Evolutionary conservation across 2,797 vertebrate genomes (phyloP).

Genomic region (Uromys caudimaculatus): DNA sequence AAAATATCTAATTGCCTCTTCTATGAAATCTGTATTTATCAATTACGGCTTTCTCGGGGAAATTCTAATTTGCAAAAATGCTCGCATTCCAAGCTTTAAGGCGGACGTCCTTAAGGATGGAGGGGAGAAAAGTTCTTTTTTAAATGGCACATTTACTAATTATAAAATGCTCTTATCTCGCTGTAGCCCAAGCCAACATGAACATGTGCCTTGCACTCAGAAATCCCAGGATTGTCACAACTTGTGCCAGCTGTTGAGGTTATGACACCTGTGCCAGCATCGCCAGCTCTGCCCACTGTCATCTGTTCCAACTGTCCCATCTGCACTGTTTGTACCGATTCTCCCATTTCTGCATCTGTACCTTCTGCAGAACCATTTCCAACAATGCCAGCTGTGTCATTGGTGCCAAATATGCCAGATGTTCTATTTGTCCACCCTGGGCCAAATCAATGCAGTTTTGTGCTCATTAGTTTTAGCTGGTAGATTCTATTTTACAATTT

Average conservation of each 20-base stretch:
- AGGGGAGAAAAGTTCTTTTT: constrained; percentile 89
- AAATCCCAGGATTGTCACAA: constrained; percentile 99
- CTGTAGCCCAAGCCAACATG: constrained; percentile 95
- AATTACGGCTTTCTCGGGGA: constrained; percentile 88
- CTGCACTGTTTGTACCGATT: constrained; percentile 96
- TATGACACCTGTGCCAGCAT: constrained; percentile 99
- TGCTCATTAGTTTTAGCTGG: constrained; percentile 98
- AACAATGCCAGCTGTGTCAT: constrained; percentile 95
- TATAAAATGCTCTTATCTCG: constrained; percentile 94
- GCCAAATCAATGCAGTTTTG: constrained; percentile 98
- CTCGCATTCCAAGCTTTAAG: constrained; percentile 89
- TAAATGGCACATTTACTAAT: constrained; percentile 94
- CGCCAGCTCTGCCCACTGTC: constrained; percentile 98
- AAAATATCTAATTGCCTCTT: constrained; percentile 88
- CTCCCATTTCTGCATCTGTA: constrained; percentile 99
- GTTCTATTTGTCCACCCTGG: constrained; percentile 98
- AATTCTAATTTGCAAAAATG: constrained; percentile 89
- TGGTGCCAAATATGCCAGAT: constrained; percentile 99
- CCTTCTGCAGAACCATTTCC: constrained; percentile 96
- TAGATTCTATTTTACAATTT: constrained; percentile 93
- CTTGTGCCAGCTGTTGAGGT: constrained; percentile 99
- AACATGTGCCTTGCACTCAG: constrained; percentile 99
- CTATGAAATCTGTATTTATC: constrained; percentile 90
- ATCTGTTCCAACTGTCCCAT: constrained; percentile 99
- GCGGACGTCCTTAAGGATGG: constrained; percentile 92